These are phyloP conservation scores for Taphrorychus bicolor DNA, from an alignment of 2,888 invertebrate genomes.

Conservation along the genomic window DNA sequence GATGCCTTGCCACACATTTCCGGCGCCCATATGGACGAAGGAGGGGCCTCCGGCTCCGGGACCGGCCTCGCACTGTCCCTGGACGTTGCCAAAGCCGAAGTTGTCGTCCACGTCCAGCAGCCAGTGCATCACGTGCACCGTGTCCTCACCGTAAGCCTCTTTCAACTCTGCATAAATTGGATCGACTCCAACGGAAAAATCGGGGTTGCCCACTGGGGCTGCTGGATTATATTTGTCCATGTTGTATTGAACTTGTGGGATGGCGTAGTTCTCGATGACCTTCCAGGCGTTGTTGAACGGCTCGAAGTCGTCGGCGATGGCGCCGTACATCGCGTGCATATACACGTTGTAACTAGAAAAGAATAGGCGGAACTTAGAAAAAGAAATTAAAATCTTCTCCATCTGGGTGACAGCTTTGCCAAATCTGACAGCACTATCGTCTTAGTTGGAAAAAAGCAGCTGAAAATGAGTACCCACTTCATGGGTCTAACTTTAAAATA, in stretches of 20 bases:
- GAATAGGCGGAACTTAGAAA: no score
- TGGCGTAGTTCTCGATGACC: conserved; percentile 43
- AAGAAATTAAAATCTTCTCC: no score
- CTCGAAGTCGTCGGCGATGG: conserved; percentile 39
- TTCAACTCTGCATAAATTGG: conserved; percentile 27
- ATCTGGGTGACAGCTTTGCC: no score
- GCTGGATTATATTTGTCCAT: conserved; percentile 21
- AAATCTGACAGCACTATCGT: no score
- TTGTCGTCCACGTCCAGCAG: conserved; percentile 44
- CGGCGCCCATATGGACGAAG: conserved; percentile 44
- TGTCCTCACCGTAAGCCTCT: conserved; percentile 30
- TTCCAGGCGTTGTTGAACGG: conserved; percentile 45
- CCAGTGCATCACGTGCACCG: conserved; percentile 46
- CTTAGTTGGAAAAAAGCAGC: no score
- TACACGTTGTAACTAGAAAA: conserved; percentile 42
- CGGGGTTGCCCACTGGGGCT: conserved; percentile 8
- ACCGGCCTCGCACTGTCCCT: conserved; percentile 41
- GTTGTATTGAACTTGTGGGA: conserved; percentile 38
- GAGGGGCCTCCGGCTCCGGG: conserved; percentile 42
- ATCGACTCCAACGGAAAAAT: conserved; percentile 27
- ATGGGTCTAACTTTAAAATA: no score
- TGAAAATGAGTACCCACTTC: no score
- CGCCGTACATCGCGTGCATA: conserved; percentile 45
- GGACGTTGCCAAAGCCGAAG: conserved; percentile 45
- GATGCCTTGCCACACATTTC: conserved; percentile 39